Base-by-base conservation (phyloP, 1,140 invertebrate species). In the Heliconius hermathena region DNA sequence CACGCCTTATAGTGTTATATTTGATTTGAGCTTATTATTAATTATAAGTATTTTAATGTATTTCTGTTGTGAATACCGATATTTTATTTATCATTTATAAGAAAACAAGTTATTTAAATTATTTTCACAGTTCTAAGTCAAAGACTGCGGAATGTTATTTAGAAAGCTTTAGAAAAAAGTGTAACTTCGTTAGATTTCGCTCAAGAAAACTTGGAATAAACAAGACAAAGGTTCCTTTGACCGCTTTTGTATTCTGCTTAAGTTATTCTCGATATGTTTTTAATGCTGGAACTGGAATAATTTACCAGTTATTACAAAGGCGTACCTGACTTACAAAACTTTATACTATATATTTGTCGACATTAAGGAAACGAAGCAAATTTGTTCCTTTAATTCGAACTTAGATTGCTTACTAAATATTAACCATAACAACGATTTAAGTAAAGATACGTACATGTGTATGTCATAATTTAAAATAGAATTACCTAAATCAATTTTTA, bases 261-360 rank as follows among this genome's bases (percentile, higher is more conserved):
- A 66, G 26, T 66, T 66, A 29, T 66, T 66, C 60, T 66, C 60
- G 22, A 66, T 66, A 66, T 66, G 60, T 66, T 66, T 66, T 66
- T 66, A 66, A 66, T 66, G 60, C 9, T 66, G 60, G 5, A 66
- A 66, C 60, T 66, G 26, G 60, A 66, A 66, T 66, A 66, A 66
- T 66, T 29, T 66, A 66, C 26, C 60, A 29, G 26, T 26, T 16
- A 66, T 66, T 66, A 29, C 29, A 66, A 66, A 66, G 9, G 26
- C n/a, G 57, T 66, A 29, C 60, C 60, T 29, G 22, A 13, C 22
- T 66, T 29, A 29, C n/a, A 66, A 22, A 26, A 13, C 5, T 66
- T 11, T 66, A 26, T 26, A 29, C 11, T 26, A 29, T 46, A 46
- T 46, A 46, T 46, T 46, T 46, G 41, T 46, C 3, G 13, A 46